Base-by-base conservation (phyloP, 2,888 invertebrate species). In the Brachypalpus laphriformis region DNA sequence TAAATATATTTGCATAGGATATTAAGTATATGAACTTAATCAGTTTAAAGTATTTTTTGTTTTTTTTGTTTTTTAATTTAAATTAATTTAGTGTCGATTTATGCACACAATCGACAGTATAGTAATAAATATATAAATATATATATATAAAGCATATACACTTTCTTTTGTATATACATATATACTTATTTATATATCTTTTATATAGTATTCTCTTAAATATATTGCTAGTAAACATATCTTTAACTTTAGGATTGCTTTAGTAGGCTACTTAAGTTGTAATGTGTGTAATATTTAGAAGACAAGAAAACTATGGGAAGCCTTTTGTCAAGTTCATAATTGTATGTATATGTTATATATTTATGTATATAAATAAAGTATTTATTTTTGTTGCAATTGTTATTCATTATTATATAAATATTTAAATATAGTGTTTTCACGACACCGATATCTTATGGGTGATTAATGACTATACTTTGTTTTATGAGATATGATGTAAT, bases 1-100 rank as follows among this genome's bases (percentile, higher is more conserved):
- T 81, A 81, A 85, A 71, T 85, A 70, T 81, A 81, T 85, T 80
- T 81, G 85, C 85, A 76, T 85, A 85, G 85, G 85, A 81, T 85
- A 75, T 85, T 76, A 71, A 81, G 85, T 85, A 71, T 71, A 45
- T 25, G 63, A 85, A 85, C 85, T 85, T 81, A 81, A 81, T 70
- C 59, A 81, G 68, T 78, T 81, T 63, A 75, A 85, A 25, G 22
- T 51, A 40, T 18, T 37, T 14, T 45, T 42, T 42, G 42, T 51
- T n/a, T 57, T 9, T 49, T 34, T 42, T 51, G 34, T n/a, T 47
- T 14, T 31, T 49, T 51, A 40, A 42, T 54, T 72, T 14, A 45
- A 85, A 66, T 81, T 81, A 57, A 76, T 85, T 85, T 81, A 85
- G 47, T 25, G 81, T 85, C 81, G 85, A 66, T 11, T 34, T 66